A percentile compares a stretch with the other conserved stretches of the same genome.
Evolutionary conservation across 2,113 vertebrate genomes (phyloP).

Genomic region (Thunnus thynnus): DNA sequence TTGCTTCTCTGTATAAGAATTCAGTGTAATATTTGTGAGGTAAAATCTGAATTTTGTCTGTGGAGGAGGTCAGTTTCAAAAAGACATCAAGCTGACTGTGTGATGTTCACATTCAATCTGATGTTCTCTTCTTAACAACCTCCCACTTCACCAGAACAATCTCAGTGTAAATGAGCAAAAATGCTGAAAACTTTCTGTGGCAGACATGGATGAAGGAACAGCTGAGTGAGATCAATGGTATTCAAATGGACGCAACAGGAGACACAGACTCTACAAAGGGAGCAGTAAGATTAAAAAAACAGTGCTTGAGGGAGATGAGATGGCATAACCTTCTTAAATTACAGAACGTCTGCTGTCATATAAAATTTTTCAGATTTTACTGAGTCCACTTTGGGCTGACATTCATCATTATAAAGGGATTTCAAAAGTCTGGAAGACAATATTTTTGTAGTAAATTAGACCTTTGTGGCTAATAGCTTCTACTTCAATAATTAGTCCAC

Average conservation of each 20-base stretch:
- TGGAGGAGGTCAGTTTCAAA: not conserved
- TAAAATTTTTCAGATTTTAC: conserved; percentile 15
- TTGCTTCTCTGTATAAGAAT: not conserved
- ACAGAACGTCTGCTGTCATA: conserved; percentile 33
- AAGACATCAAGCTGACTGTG: not conserved
- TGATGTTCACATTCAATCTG: not conserved
- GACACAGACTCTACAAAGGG: conserved; percentile 9
- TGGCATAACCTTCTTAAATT: conserved; percentile 26
- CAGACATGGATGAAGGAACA: not conserved
- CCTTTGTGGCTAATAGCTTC: not conserved
- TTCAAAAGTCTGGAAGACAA: conserved; percentile 23
- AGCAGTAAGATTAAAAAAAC: not conserved
- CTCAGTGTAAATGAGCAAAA: not conserved
- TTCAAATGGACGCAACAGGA: conserved; percentile 28
- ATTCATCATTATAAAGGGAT: not conserved
- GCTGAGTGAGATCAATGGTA: conserved; percentile 19
- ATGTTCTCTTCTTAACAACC: not conserved
- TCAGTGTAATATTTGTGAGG: not conserved
- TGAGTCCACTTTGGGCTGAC: conserved; percentile 9
- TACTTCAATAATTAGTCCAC: conserved; percentile 1
- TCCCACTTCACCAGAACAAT: not conserved
- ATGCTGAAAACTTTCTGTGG: not conserved
- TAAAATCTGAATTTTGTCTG: not conserved
- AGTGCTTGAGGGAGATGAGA: conserved; percentile 12
- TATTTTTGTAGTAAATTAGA: conserved; percentile 20